Percentiles rank a stretch among this genome's conserved stretches.
Evolutionary conservation across 2,113 vertebrate genomes (phyloP).

Genomic region (Entomyzon cyanotis): DNA sequence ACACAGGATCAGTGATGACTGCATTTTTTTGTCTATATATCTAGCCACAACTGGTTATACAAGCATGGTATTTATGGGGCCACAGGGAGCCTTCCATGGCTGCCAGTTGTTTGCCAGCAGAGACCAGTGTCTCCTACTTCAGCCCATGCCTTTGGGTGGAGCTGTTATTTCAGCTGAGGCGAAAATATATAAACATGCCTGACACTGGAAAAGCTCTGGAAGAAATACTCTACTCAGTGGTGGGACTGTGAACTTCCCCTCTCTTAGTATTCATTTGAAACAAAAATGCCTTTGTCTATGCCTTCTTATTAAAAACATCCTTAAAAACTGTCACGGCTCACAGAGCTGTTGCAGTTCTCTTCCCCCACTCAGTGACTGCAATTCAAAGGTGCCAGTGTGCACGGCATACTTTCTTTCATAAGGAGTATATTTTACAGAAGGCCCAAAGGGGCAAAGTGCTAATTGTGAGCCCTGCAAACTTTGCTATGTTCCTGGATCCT

Average conservation of each 20-base stretch:
- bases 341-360: background rate
- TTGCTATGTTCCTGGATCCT: background rate
- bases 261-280: background rate
- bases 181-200: conserved; percentile 1
- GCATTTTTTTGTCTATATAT: background rate
- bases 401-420: background rate
- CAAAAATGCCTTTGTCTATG: background rate
- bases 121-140: conserved; percentile 13
- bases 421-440: background rate
- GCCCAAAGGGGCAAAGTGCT: background rate
- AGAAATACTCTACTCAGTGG: background rate
- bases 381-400: background rate
- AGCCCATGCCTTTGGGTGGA: background rate
- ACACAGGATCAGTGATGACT: background rate
- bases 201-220: background rate
- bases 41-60: background rate
- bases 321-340: background rate
- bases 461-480: background rate
- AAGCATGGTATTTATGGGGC: background rate
- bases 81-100: background rate
- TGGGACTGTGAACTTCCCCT: background rate
- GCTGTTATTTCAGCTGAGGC: background rate
- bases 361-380: background rate
- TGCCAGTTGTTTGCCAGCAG: background rate
- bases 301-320: background rate